Conservation (phyloP, 1,140 invertebrate species). For the Drosophila mauritiana region DNA sequence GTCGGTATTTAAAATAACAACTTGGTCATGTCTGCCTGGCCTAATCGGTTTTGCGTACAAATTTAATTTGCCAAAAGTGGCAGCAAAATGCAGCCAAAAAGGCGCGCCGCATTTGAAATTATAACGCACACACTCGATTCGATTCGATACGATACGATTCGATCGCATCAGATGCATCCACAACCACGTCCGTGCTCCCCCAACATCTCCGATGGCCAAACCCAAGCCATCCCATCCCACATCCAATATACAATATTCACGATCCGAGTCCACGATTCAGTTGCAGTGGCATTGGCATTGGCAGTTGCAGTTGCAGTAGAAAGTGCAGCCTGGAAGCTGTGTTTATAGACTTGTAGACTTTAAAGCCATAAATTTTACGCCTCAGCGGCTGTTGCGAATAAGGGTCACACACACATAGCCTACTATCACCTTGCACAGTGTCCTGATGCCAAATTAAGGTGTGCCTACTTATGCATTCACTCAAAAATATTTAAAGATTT, state of each 20-base stretch:
- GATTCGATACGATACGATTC: neutral
- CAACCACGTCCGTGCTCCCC: neutral
- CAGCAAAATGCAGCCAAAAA: constrained; percentile 79
- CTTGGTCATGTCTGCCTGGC: constrained; percentile 76
- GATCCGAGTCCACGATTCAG: constrained; percentile 30
- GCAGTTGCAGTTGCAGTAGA: constrained; percentile 64
- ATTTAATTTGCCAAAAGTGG: constrained; percentile 83
- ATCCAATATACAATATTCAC: constrained; percentile 31
- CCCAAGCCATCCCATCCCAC: neutral
- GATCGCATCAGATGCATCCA: constrained; percentile 19
- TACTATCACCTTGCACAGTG: constrained; percentile 17
- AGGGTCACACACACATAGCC: constrained; percentile 69
- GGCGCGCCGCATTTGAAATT: constrained; percentile 77
- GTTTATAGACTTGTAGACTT: constrained; percentile 82
- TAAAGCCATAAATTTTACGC: constrained; percentile 83
- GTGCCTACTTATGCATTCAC: neutral
- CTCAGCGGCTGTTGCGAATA: constrained; percentile 78
- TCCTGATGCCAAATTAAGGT: neutral
- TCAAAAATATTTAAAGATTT: no score
- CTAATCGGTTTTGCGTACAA: constrained; percentile 83
- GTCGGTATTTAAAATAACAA: constrained; percentile 83
- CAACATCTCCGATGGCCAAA: neutral
- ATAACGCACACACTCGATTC: constrained; percentile 59
- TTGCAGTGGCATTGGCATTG: constrained; percentile 25
- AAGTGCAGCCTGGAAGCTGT: constrained; percentile 78